Conservation (phyloP, 2,888 invertebrate species). For the Drosophila merina region DNA sequence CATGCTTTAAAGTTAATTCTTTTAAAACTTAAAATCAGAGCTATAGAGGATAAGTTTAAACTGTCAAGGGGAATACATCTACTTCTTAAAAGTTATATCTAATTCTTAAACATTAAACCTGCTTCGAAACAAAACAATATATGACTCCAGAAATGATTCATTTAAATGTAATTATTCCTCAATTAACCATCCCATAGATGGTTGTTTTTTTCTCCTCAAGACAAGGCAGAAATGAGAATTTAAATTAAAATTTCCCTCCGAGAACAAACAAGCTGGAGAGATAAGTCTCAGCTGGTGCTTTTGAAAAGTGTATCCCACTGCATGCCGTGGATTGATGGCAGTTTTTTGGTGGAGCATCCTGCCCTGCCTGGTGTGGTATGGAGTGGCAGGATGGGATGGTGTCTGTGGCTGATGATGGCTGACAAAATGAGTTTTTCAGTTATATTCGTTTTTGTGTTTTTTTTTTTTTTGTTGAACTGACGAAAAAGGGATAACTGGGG, state of each 20-base stretch:
- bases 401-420: conserved; percentile 51
- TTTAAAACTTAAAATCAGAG: no score
- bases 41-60: no score
- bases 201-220: not conserved
- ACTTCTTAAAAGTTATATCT: no score
- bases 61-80: no score
- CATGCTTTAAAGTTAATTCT: no score
- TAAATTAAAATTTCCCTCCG: conserved; percentile 10
- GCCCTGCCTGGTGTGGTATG: not conserved
- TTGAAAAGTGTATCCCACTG: conserved; percentile 15
- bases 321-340: conserved; percentile 39
- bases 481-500: conserved; percentile 49
- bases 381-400: conserved; percentile 9
- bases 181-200: not conserved
- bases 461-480: conserved; percentile 14
- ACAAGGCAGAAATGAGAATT: not conserved
- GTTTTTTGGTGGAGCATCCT: conserved; percentile 1
- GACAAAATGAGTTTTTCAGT: conserved; percentile 73
- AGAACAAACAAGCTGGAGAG: conserved; percentile 10
- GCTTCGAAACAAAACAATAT: not conserved
- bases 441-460: conserved; percentile 20
- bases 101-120: no score
- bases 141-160: not conserved
- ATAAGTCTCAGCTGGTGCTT: conserved; percentile 23
- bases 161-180: not conserved